Conservation (phyloP, 2,113 vertebrate genomes). For the Hypocryptadius cinnamomeus region DNA sequence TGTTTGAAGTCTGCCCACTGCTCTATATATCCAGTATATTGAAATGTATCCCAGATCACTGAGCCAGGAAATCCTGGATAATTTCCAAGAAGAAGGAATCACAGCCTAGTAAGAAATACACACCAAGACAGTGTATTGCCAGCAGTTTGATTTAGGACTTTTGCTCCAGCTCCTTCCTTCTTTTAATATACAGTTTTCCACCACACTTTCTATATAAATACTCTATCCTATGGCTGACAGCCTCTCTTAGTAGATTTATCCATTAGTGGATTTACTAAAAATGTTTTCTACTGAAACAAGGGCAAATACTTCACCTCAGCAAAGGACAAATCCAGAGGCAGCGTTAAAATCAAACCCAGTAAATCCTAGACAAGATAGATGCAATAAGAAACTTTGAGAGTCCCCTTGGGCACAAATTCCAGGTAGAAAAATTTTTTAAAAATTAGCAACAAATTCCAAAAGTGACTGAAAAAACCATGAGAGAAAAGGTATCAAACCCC, state of each 20-base stretch:
- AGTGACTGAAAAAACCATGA: neutral
- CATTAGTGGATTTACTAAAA: conserved; percentile 1
- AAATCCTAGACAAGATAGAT: neutral
- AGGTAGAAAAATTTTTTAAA: neutral
- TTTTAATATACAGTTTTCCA: conserved; percentile 52
- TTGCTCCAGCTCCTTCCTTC: conserved; percentile 3
- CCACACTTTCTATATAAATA: conserved; percentile 44
- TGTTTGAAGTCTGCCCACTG: neutral
- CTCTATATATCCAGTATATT: neutral
- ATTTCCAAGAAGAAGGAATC: conserved; percentile 33
- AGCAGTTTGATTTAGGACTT: conserved; percentile 17
- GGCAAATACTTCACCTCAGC: neutral
- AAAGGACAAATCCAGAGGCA: neutral
- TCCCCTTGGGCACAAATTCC: neutral
- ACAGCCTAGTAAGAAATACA: conserved; percentile 12
- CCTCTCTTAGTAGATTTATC: conserved; percentile 26
- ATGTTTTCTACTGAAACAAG: conserved; percentile 27
- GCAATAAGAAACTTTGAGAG: neutral
- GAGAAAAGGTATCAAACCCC: neutral
- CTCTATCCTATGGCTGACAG: neutral
- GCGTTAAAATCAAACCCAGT: neutral
- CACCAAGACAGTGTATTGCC: conserved; percentile 39
- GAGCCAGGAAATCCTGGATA: conserved; percentile 2
- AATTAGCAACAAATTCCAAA: neutral
- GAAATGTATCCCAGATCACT: neutral